phyloP scores from a whole-genome alignment of 2,888 invertebrate species.

The Bombylius discolor region DNA sequence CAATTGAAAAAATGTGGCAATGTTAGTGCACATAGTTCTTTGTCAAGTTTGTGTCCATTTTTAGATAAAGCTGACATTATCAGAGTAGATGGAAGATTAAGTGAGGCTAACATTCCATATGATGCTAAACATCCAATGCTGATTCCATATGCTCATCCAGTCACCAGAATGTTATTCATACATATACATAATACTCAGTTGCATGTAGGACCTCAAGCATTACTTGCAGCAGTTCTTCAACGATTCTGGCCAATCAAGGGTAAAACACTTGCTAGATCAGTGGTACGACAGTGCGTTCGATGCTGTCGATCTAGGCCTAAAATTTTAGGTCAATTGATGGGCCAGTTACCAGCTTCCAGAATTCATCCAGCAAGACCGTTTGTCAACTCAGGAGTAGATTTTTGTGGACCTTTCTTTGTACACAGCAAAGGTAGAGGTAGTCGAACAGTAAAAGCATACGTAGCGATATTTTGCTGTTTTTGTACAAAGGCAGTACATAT shows the following conservation, averaged over 20 bases:
- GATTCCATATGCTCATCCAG: too few relatives aligned
- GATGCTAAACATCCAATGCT: too few relatives aligned
- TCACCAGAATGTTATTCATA: too few relatives aligned
- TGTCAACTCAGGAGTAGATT: constrained; percentile 8
- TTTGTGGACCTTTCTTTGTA: constrained; percentile 6
- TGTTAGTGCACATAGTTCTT: too few relatives aligned
- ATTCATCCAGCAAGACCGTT: constrained; percentile 7
- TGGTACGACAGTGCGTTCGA: constrained; percentile 12
- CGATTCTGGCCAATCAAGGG: constrained; percentile 17
- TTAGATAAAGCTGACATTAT: too few relatives aligned
- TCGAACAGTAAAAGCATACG: constrained; percentile 7
- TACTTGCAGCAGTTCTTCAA: too few relatives aligned
- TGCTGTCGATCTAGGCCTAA: constrained; percentile 12
- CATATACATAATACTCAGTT: too few relatives aligned
- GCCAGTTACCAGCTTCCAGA: constrained; percentile 16
- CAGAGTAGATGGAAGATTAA: too few relatives aligned
- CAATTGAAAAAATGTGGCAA: too few relatives aligned
- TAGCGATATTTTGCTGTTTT: constrained; percentile 11
- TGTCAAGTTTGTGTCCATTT: too few relatives aligned
- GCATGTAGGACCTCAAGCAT: too few relatives aligned
- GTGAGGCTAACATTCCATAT: too few relatives aligned
- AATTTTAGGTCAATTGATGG: constrained; percentile 16
- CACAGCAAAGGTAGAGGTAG: constrained; percentile 3
- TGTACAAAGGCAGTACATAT: constrained; percentile 12
- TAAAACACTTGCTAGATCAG: constrained; percentile 7